These are phyloP conservation scores for Prunella himalayana DNA, from an alignment of 2,113 vertebrate genomes.

Conservation along the genomic window DNA sequence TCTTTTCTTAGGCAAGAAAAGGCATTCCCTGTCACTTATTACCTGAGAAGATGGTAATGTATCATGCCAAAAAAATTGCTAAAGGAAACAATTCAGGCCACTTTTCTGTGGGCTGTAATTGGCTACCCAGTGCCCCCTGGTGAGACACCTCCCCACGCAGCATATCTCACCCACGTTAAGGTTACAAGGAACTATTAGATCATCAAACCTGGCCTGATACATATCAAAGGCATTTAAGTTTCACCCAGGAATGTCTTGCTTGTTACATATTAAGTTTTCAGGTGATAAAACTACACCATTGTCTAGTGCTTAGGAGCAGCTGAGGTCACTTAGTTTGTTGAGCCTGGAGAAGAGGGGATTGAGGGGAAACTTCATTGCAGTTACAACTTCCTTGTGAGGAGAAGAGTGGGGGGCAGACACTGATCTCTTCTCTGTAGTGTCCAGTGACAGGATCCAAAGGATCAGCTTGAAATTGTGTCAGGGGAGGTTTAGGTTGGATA, in stretches of 20 bases:
- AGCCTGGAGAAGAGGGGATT: neutral
- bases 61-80: conserved; percentile 11
- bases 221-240: conserved; percentile 8
- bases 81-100: neutral
- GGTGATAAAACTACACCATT: neutral
- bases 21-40: neutral
- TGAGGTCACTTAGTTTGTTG: neutral
- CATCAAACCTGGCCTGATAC: neutral
- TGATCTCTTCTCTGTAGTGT: neutral
- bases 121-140: neutral
- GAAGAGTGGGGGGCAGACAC: neutral
- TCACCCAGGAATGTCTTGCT: neutral
- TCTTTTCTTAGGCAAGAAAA: conserved; percentile 3
- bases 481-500: neutral
- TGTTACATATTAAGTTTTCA: conserved; percentile 18
- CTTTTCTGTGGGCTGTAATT: neutral
- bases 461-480: neutral
- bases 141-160: neutral
- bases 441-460: neutral
- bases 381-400: neutral
- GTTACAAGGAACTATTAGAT: neutral
- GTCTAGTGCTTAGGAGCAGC: neutral
- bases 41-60: neutral
- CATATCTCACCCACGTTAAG: neutral
- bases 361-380: neutral